Percentiles rank a stretch among this genome's conserved stretches.
Evolutionary conservation across 2,888 invertebrate genomes (phyloP).

Genomic region (Halictus quadricinctus): DNA sequence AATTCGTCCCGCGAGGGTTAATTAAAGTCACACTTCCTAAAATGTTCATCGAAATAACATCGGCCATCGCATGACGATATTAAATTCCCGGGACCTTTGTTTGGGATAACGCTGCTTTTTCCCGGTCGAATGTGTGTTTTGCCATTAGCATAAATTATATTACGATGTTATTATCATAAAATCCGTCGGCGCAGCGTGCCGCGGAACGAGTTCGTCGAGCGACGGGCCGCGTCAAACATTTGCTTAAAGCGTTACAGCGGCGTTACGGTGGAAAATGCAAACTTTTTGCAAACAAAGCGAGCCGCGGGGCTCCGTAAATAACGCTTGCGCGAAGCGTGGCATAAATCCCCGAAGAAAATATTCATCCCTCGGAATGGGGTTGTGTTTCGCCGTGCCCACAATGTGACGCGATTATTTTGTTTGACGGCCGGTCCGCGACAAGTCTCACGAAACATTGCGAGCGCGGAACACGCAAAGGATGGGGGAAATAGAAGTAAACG

Average conservation of each 20-base stretch:
- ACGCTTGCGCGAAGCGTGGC: not conserved
- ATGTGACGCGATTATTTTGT: not conserved
- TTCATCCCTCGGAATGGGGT: slow-evolving; percentile 1
- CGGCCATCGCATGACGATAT: not conserved
- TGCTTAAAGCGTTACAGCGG: not conserved
- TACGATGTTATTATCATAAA: not conserved
- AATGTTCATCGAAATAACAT: not conserved
- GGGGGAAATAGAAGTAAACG: not conserved
- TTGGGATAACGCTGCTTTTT: not conserved
- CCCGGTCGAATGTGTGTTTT: not conserved
- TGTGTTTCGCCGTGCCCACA: not conserved
- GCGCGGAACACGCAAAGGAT: not conserved
- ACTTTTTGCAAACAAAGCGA: not conserved
- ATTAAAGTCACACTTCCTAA: not conserved
- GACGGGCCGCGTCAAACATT: not conserved
- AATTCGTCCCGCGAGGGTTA: not conserved
- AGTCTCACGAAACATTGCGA: not conserved
- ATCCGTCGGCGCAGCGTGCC: not conserved
- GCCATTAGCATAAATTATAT: not conserved
- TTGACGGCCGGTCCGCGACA: not conserved
- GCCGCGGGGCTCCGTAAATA: not conserved
- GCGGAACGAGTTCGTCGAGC: not conserved
- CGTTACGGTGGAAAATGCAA: not conserved
- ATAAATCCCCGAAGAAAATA: slow-evolving; percentile 9
- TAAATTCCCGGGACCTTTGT: not conserved